Evolutionary conservation across 2,888 invertebrate genomes (phyloP).

Genomic region (Drosophila lacicola): DNA sequence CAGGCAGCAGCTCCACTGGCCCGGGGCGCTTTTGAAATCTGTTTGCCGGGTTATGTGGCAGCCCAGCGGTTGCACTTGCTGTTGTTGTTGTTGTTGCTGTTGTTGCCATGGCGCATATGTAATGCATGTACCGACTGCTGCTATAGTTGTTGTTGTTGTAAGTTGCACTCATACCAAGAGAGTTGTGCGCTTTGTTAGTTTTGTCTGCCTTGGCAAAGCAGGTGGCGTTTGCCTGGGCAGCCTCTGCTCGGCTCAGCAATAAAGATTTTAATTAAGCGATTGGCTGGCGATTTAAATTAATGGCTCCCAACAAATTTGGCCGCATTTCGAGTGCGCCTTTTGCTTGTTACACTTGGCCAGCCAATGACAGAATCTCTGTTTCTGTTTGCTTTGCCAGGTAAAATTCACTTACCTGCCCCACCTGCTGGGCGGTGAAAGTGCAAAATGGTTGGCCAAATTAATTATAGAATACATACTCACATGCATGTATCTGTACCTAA

Average conservation of each 20-base stretch:
- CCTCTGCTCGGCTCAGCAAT: slow-evolving; percentile 52
- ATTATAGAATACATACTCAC: slow-evolving; percentile 18
- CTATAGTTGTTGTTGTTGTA: slow-evolving; percentile 13
- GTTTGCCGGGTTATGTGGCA: slow-evolving; percentile 52
- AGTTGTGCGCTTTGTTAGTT: slow-evolving; percentile 41
- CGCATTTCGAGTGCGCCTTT: slow-evolving; percentile 52
- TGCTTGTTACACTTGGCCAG: slow-evolving; percentile 44
- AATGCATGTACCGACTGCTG: slow-evolving; percentile 7
- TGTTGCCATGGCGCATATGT: slow-evolving; percentile 18
- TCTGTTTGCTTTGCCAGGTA: slow-evolving; percentile 11
- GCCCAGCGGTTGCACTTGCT: slow-evolving; percentile 40
- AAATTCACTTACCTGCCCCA: slow-evolving; percentile 12
- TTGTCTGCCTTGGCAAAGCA: slow-evolving; percentile 19
- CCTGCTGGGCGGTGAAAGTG: slow-evolving; percentile 38
- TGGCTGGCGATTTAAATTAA: slow-evolving; percentile 62
- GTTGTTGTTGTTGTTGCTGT: slow-evolving; percentile 1
- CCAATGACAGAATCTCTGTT: slow-evolving; percentile 41
- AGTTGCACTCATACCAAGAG: slow-evolving; percentile 34
- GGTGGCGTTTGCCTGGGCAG: slow-evolving; percentile 27
- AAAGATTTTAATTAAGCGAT: slow-evolving; percentile 79
- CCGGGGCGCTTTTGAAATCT: slow-evolving; percentile 49
- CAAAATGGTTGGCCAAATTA: slow-evolving; percentile 20
- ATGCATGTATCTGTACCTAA: slow-evolving; percentile 1
- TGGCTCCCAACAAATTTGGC: slow-evolving; percentile 47
- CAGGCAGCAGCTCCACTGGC: slow-evolving; percentile 29